Base-by-base conservation (phyloP, 64 coral and sea anemone genomes). In the Montipora cactus region DNA sequence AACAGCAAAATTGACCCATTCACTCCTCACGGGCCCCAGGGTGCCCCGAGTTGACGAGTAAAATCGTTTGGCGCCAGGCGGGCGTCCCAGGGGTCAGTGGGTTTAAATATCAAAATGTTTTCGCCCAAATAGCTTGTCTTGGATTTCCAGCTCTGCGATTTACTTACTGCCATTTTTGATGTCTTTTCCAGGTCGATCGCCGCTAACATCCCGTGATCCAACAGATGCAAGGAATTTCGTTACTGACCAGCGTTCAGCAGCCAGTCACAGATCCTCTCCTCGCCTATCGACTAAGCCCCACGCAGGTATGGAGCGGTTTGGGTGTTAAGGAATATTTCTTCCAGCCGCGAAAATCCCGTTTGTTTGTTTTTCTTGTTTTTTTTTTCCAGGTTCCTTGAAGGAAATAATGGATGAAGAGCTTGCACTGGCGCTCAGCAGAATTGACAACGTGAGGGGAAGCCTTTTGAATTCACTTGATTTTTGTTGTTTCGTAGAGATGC, bases 341-440 rank as follows among this genome's bases (percentile, higher is more conserved):
- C 53, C 11, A 11, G 53, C 11, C 53, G 6, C 7, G 11, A 57
- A 57, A 57, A 57, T 57, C 6, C 11, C 6, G 11, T 11, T 3
- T 57, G 53, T 8, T 57, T 57, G 6, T 57, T 57, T 57, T 57
- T 57, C 8, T 19, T 64, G 11, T 7, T 78, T 19, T 52, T 76
- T 76, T 82, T 8, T 75, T 37, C 53, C 45, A 75, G 85, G 90
- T 59, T 66, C 74, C 64, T 90, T 95, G 47, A 91, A 90, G 50
- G 81, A 95, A 72, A 95, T 98, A 23, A 98, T 98, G 96, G 76
- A 92, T 37, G 96, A 98, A 92, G 83, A 98, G 62, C 87, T 79
- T 79, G 93, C 84, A 15, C 11, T 91, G 47, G 96, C 95, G 64
- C 69, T 87, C 10, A 94, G 83, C 53, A 68, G 84, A 16, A 91